Conservation (phyloP, 1,140 invertebrate species). For the Elysia chlorotica region DNA sequence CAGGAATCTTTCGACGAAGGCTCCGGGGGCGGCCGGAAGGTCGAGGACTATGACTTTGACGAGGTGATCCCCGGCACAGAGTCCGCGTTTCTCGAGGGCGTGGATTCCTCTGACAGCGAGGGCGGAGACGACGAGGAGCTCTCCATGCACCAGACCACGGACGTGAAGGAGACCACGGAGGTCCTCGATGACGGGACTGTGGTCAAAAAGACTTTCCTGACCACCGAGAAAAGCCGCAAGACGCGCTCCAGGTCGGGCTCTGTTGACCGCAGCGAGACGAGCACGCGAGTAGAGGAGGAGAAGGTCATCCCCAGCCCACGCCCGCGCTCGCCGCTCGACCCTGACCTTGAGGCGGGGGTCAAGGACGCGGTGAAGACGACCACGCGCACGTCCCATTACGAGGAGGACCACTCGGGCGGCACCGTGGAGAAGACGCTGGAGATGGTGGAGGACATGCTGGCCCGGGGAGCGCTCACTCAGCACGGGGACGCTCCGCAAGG, state of each 20-base stretch:
- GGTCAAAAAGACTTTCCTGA: slow-evolving; percentile 38
- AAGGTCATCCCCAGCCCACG: slow-evolving; percentile 29
- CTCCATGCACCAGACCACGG: slow-evolving; percentile 15
- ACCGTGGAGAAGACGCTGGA: slow-evolving; percentile 28
- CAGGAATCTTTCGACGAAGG: slow-evolving; percentile 50
- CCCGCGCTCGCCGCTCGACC: slow-evolving; percentile 13
- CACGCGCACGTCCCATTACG: slow-evolving; percentile 25
- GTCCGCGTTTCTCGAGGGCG: slow-evolving; percentile 39
- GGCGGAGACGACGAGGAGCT: slow-evolving; percentile 35
- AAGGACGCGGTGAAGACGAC: slow-evolving; percentile 29
- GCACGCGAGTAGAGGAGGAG: slow-evolving; percentile 26
- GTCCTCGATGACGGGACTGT: slow-evolving; percentile 46
- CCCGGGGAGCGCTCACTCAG: slow-evolving; percentile 11
- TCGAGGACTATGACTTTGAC: slow-evolving; percentile 45
- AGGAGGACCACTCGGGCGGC: slow-evolving; percentile 22
- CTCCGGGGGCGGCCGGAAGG: slow-evolving; percentile 27
- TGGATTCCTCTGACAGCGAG: slow-evolving; percentile 21
- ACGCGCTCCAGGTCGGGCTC: slow-evolving; percentile 35
- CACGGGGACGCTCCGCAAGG: slow-evolving; percentile 5
- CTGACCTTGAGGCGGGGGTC: slow-evolving; percentile 20
- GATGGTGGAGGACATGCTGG: slow-evolving; percentile 25
- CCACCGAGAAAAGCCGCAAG: slow-evolving; percentile 29
- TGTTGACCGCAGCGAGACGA: slow-evolving; percentile 26
- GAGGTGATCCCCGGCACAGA: slow-evolving; percentile 53
- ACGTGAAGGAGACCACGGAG: slow-evolving; percentile 43